Evolutionary conservation across 1,140 invertebrate species (phyloP).

Genomic region (Diploscapter pachys): DNA sequence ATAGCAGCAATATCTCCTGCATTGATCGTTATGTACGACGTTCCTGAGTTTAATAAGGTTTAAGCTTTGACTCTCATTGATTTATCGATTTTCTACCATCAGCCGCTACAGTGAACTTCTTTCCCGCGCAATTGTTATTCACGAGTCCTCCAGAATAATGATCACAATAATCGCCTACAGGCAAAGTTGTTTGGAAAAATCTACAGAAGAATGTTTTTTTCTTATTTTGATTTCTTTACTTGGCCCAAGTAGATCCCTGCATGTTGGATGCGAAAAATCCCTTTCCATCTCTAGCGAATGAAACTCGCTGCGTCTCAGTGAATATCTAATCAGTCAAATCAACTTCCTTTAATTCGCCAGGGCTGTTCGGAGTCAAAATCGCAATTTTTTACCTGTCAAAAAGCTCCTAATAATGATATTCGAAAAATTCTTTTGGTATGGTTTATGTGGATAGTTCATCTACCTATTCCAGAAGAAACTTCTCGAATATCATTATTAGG

Average conservation of each 20-base stretch:
- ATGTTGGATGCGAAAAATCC: slow-evolving; percentile 51
- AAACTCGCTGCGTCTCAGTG: slow-evolving; percentile 38
- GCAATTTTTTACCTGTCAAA: too few species aligned
- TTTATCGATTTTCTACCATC: slow-evolving; percentile 43
- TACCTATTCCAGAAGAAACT: too few species aligned
- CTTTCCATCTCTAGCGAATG: slow-evolving; percentile 42
- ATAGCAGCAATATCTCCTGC: slow-evolving; percentile 49
- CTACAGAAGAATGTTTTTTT: slow-evolving; percentile 6
- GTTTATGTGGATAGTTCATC: too few species aligned
- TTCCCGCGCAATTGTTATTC: slow-evolving; percentile 38
- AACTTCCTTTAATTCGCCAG: too few species aligned
- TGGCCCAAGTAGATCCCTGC: slow-evolving; percentile 11
- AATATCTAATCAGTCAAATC: slow-evolving; percentile 11
- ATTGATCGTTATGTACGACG: slow-evolving; percentile 25
- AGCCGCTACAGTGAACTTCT: slow-evolving; percentile 48
- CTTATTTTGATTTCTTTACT: slow-evolving; percentile 11
- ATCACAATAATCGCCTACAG: slow-evolving; percentile 49
- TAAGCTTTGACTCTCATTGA: background rate
- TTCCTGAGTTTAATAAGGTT: slow-evolving; percentile 3
- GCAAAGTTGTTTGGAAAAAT: slow-evolving; percentile 42
- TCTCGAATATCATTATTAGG: too few species aligned
- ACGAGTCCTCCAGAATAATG: slow-evolving; percentile 35
- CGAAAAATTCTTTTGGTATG: too few species aligned
- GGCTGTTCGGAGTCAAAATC: too few species aligned
- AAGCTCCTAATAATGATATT: too few species aligned